Base-by-base conservation (phyloP, 2,888 invertebrate genomes). In the Drosophila pseudotakahashii region DNA sequence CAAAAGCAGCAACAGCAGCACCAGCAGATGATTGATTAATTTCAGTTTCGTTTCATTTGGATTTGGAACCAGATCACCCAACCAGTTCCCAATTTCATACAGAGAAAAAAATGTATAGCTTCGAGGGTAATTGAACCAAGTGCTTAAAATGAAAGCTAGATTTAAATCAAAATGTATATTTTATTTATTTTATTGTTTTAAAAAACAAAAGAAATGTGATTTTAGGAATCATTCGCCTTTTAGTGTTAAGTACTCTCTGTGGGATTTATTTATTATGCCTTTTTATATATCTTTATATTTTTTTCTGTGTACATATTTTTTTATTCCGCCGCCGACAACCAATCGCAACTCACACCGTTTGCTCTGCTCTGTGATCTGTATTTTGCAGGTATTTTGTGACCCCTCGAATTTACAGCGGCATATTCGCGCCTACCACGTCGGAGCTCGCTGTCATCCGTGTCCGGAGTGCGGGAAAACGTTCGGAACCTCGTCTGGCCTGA, bases 381-480 rank as follows among this genome's bases (percentile, higher is more conserved):
- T 52, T 77, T 93, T 94, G 92, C 95, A 97, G 95, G 96, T 96
- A 92, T 99, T 98, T 94, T 97, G 97, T 91, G 98, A 98, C 94
- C 97, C 98, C 90, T 97, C 97, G 93, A 98, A 98, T 93, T 95
- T 98, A 84, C 98, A 98, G 94, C 95, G 98, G 89, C 99, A 99
- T 94, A 98, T 98, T 93, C 95, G 98, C 91, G 96, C 97, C 79
- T 96, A 97, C 92, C 98, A 99, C 96, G 96, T 96, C 77, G 98
- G 98, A 59, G 98, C 98, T 50, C 95, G 99, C 90, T 96, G 97
- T 91, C 99, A 99, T 95, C 98, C 98, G 81, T 99, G 99, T 91
- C 95, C 97, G 70, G 98, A 99, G 93, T 99, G 99, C 93, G 99
- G 99, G 77, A 99, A 99, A 94, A 98, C 98, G 71, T 99, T 99